A percentile compares a stretch with the other conserved stretches of the same genome.
Evolutionary conservation across 2,797 vertebrate species (phyloP).

Genomic region (Brachyrhaphis roseni): DNA sequence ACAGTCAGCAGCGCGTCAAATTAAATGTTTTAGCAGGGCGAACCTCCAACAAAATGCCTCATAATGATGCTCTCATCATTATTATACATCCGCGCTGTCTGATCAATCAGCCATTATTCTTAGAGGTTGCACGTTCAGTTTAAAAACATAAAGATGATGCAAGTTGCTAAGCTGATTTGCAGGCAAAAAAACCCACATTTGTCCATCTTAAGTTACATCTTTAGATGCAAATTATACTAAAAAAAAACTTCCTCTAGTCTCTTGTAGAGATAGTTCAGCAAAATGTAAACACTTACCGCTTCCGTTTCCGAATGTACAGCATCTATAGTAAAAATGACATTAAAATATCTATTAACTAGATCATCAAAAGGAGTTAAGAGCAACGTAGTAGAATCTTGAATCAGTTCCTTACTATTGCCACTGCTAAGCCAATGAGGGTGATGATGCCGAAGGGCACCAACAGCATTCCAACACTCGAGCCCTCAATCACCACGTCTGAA

Average conservation of each 20-base stretch:
- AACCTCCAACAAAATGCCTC: not conserved
- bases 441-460: constrained; percentile 94
- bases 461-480: constrained; percentile 86
- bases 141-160: not conserved
- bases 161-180: not conserved
- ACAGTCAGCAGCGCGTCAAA: not conserved
- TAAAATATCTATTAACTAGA: not conserved
- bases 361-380: not conserved
- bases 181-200: not conserved
- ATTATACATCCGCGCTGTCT: not conserved
- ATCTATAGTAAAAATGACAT: constrained; percentile 79
- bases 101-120: not conserved
- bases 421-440: constrained; percentile 92
- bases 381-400: not conserved
- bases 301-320: constrained; percentile 96
- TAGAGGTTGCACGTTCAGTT: not conserved
- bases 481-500: constrained; percentile 77
- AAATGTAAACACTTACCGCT: constrained; percentile 83
- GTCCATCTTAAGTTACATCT: not conserved
- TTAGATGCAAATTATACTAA: not conserved
- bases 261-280: not conserved
- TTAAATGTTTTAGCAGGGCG: not conserved
- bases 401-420: constrained; percentile 88
- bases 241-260: not conserved
- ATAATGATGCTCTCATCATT: not conserved